Percentiles rank a stretch among this genome's conserved stretches.
Evolutionary conservation across 2,888 invertebrate genomes (phyloP).

Genomic region (Hedya salicella): DNA sequence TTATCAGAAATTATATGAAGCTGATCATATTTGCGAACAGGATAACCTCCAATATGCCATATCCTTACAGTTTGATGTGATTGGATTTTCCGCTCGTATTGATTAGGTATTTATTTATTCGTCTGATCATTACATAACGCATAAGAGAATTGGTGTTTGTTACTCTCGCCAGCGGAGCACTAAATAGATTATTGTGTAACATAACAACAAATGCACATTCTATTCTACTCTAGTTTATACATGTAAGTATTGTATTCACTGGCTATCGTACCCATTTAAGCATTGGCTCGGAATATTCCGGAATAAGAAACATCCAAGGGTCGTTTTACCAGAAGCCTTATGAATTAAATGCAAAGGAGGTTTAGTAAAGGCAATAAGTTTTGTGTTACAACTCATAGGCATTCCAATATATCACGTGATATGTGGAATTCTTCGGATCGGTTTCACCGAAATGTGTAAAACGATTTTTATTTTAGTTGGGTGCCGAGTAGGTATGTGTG

Average conservation of each 20-base stretch:
- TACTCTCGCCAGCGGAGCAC: no score
- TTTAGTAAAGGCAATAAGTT: constrained; percentile 35
- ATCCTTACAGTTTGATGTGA: not conserved
- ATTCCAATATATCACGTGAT: constrained; percentile 35
- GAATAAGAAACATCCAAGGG: constrained; percentile 2
- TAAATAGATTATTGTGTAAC: no score
- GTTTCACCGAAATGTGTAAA: constrained; percentile 28
- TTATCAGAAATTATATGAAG: constrained; percentile 2
- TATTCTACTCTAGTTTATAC: no score
- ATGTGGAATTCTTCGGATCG: constrained; percentile 29
- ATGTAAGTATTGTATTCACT: no score
- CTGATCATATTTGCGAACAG: constrained; percentile 15
- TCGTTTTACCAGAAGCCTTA: constrained; percentile 18
- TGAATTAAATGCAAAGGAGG: constrained; percentile 40
- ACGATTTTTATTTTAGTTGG: constrained; percentile 14
- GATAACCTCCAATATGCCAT: not conserved
- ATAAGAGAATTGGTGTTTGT: no score
- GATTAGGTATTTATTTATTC: no score
- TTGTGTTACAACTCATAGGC: constrained; percentile 35
- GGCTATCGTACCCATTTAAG: not conserved
- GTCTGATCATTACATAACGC: no score
- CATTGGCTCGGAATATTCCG: not conserved
- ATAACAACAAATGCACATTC: no score
- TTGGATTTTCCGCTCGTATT: constrained; percentile 7
- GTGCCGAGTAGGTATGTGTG: constrained; percentile 2